Evolutionary conservation across 2,113 vertebrate species (phyloP).

Genomic region (Anarhynchus alexandrinus): DNA sequence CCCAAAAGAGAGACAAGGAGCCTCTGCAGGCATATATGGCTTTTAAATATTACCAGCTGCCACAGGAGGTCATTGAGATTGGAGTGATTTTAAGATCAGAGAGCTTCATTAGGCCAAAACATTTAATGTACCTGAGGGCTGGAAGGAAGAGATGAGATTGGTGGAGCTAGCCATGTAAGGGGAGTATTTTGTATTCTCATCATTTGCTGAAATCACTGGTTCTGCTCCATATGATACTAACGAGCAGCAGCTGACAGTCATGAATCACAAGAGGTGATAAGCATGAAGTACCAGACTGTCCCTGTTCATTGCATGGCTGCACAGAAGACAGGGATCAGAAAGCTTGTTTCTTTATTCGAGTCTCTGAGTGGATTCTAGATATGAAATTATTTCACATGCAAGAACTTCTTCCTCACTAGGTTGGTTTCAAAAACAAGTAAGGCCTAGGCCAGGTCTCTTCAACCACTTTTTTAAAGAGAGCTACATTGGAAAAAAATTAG

Average conservation of each 20-base stretch:
- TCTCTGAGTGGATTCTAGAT: background rate
- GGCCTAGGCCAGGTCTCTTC: background rate
- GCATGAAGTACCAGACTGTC: background rate
- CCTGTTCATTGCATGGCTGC: background rate
- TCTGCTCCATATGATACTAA: background rate
- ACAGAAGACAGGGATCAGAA: background rate
- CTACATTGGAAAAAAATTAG: background rate
- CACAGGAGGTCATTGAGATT: slow-evolving; percentile 22
- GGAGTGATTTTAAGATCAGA: slow-evolving; percentile 56
- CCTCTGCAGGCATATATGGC: slow-evolving; percentile 54
- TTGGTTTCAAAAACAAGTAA: background rate
- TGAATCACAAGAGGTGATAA: background rate
- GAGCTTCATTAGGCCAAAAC: slow-evolving; percentile 39
- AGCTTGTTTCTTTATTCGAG: background rate
- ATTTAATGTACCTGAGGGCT: background rate
- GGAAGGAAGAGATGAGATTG: background rate
- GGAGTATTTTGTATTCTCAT: background rate
- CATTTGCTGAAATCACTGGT: background rate
- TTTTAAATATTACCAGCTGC: slow-evolving; percentile 33
- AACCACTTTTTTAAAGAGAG: background rate
- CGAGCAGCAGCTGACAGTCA: background rate
- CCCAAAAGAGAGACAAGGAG: slow-evolving; percentile 74
- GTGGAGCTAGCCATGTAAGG: background rate
- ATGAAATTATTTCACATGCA: background rate
- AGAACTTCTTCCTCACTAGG: background rate